A percentile compares a stretch with the other conserved stretches of the same genome.
These are phyloP conservation scores for Brenthis daphne DNA, from an alignment of 2,888 invertebrate genomes.

Conservation along the genomic window DNA sequence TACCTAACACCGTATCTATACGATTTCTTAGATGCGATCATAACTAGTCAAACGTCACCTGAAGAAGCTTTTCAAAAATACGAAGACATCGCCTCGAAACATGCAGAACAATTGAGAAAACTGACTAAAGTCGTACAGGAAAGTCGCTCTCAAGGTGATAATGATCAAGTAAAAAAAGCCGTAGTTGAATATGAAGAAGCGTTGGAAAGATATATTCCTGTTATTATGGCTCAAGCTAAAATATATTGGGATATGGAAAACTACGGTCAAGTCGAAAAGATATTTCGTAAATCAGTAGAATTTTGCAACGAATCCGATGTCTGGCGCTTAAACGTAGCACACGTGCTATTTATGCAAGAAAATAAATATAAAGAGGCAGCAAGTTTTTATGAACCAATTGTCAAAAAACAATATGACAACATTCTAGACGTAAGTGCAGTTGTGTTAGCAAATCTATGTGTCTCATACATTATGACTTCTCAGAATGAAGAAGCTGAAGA, in stretches of 20 bases:
- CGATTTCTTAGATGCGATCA: slow-evolving; percentile 97
- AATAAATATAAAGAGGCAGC: slow-evolving; percentile 99
- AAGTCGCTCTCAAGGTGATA: slow-evolving; percentile 93
- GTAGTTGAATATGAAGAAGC: slow-evolving; percentile 96
- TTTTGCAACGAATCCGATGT: slow-evolving; percentile 98
- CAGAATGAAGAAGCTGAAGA: slow-evolving; percentile 99
- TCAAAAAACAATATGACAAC: slow-evolving; percentile 96
- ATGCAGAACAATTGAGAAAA: slow-evolving; percentile 94
- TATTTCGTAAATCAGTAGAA: slow-evolving; percentile 97
- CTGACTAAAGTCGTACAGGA: slow-evolving; percentile 97
- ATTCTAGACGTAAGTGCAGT: slow-evolving; percentile 98
- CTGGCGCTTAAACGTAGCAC: slow-evolving; percentile 99
- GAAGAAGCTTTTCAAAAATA: slow-evolving; percentile 98
- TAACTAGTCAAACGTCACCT: slow-evolving; percentile 97
- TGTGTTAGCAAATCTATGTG: slow-evolving; percentile 98
- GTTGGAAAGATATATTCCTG: slow-evolving; percentile 95
- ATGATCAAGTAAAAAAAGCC: slow-evolving; percentile 93
- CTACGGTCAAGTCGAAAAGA: slow-evolving; percentile 97
- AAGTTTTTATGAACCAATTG: slow-evolving; percentile 98
- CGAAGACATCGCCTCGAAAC: slow-evolving; percentile 95
- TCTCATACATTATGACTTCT: slow-evolving; percentile 99
- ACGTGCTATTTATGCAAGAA: slow-evolving; percentile 99
- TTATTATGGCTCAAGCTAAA: slow-evolving; percentile 99
- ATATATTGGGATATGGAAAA: slow-evolving; percentile 99
- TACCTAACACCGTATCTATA: slow-evolving; percentile 96